Evolutionary conservation across 2,113 vertebrate genomes (phyloP).

Genomic region (Panthera tigris): DNA sequence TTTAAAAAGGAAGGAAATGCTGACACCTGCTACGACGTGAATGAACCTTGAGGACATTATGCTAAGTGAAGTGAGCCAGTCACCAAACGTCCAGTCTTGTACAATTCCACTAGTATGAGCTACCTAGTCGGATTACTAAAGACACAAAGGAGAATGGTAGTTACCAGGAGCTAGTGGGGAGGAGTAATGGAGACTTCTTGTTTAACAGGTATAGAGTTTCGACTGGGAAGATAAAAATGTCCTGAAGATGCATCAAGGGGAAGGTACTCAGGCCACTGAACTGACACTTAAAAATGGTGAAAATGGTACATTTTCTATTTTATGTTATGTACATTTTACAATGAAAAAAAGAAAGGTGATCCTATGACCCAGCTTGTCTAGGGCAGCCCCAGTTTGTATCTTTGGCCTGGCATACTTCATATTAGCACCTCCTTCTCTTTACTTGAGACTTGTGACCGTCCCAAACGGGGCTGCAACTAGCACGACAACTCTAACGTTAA

Average conservation of each 20-base stretch:
- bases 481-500: neutral
- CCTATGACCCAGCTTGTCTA: neutral
- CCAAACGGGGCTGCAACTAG: neutral
- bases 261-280: neutral
- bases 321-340: neutral
- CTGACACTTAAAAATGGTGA: neutral
- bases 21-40: neutral
- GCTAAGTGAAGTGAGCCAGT: neutral
- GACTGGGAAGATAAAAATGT: neutral
- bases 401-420: neutral
- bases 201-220: neutral
- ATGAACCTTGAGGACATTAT: neutral
- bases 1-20: neutral
- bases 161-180: too few relatives aligned
- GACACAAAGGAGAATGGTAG: neutral
- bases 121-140: neutral
- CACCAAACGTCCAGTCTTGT: neutral
- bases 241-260: neutral
- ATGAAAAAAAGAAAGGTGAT: neutral
- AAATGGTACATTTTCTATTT: neutral
- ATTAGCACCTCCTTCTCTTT: neutral
- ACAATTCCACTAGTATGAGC: neutral
- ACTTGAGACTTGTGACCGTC: neutral
- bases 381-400: neutral
- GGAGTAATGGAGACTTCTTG: neutral